Conservation (phyloP, 2,113 vertebrate genomes). For the Oryzias celebensis region DNA sequence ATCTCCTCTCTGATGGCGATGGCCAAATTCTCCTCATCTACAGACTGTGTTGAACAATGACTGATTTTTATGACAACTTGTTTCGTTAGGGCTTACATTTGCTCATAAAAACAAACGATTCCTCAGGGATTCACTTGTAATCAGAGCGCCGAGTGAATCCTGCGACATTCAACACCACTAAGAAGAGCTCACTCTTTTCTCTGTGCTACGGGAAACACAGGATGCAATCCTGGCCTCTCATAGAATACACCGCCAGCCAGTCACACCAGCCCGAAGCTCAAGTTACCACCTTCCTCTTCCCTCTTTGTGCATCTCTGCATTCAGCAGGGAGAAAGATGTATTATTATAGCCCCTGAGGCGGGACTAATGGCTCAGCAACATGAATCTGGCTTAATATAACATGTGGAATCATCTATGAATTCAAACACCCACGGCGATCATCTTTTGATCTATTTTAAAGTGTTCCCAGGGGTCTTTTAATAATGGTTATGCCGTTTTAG, state of each 20-base stretch:
- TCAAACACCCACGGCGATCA: too few relatives aligned
- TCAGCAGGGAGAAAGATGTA: constrained; percentile 53
- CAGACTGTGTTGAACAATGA: neutral
- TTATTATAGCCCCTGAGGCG: constrained; percentile 58
- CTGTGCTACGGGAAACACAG: constrained; percentile 59
- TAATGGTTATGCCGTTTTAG: too few relatives aligned
- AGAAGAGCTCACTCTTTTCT: constrained; percentile 56
- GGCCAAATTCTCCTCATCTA: constrained; percentile 6
- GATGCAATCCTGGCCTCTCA: constrained; percentile 61
- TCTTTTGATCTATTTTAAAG: too few relatives aligned
- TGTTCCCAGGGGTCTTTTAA: too few relatives aligned
- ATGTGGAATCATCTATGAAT: constrained; percentile 20
- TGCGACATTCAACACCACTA: constrained; percentile 59
- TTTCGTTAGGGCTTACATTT: neutral
- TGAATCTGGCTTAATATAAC: constrained; percentile 40
- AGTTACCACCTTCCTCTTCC: constrained; percentile 60
- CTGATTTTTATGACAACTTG: neutral
- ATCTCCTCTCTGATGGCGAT: neutral
- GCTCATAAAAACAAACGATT: constrained; percentile 3
- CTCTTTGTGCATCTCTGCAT: constrained; percentile 65
- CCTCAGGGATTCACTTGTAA: constrained; percentile 43
- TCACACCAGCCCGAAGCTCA: constrained; percentile 55
- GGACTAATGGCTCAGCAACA: constrained; percentile 50
- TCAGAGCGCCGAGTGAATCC: constrained; percentile 49
- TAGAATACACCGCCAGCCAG: constrained; percentile 62